Conservation (phyloP, 2,113 vertebrate genomes). For the Tychaedon coryphoeus region DNA sequence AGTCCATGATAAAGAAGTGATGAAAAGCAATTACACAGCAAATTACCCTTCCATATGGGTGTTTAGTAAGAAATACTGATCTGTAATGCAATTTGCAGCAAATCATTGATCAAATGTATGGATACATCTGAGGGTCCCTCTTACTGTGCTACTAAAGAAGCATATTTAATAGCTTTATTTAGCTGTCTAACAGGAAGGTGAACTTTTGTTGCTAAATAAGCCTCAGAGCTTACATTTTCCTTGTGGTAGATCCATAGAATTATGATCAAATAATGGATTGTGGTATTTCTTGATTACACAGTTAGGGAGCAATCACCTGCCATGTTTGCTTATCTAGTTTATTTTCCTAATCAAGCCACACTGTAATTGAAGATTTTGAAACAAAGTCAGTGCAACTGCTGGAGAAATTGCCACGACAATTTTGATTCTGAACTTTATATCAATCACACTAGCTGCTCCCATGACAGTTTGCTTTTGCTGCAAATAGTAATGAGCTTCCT, state of each 20-base stretch:
- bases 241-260: background rate
- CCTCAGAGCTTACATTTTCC: background rate
- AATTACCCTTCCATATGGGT: background rate
- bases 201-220: background rate
- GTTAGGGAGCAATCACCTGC: background rate
- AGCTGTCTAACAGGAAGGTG: background rate
- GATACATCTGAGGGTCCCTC: background rate
- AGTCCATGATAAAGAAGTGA: background rate
- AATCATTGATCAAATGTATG: background rate
- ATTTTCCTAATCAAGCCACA: background rate
- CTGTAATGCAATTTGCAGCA: slow-evolving; percentile 12
- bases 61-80: slow-evolving; percentile 1
- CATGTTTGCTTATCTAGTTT: background rate
- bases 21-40: background rate
- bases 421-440: background rate
- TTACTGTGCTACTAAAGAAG: background rate
- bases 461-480: background rate
- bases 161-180: background rate
- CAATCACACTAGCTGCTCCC: background rate
- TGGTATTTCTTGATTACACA: background rate
- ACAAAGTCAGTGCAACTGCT: background rate
- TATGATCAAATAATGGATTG: background rate
- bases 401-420: background rate
- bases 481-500: background rate
- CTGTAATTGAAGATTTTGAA: background rate